Evolutionary conservation across 2,888 invertebrate genomes (phyloP), one percentile per base, ranked within the genome.

Genomic region (Linnaemya vulpina): DNA sequence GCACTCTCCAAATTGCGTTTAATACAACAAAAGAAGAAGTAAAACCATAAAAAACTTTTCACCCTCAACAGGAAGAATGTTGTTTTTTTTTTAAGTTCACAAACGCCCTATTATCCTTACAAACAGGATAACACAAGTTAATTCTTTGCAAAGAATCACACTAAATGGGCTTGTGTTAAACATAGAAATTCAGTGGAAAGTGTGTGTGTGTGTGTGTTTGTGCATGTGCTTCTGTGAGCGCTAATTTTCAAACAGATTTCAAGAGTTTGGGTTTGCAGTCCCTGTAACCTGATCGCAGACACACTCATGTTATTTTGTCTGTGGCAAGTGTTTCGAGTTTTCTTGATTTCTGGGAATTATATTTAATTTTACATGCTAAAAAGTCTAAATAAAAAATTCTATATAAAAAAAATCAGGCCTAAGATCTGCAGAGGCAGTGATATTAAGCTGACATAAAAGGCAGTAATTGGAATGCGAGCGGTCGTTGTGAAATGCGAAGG

Each of bases 71-170:
- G 70, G 76, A 81, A 75, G 55, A 85, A 68, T 58, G 13, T 68
- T 58, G 38, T 74, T 77, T 67, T 58, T 68, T 49, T 46, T 74
- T 73, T 67, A 49, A 73, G 55, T 65, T 25, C 25, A n/a, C 17
- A 65, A 53, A 55, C 62, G 46, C 46, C 73, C 73, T 80, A 60
- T 85, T 82, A 74, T 83, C 78, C 83, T 78, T 38, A 15, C 51
- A 84, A 83, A 83, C 84, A 86, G 84, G 87, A 86, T 87, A 87
- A 87, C 84, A 87, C 75, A 87, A 87, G 87, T 87, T 87, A 87
- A 87, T 87, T 82, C 81, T 35, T 86, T 83, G 46, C 83, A 80
- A 53, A 86, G 86, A 86, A 87, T 86, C 86, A 87, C 78, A 86
- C 83, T 86, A 87, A 87, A 86, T 87, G 86, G 86, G 86, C 81